Base-by-base conservation (phyloP, 2,888 invertebrate genomes). In the Andrena praecox region DNA sequence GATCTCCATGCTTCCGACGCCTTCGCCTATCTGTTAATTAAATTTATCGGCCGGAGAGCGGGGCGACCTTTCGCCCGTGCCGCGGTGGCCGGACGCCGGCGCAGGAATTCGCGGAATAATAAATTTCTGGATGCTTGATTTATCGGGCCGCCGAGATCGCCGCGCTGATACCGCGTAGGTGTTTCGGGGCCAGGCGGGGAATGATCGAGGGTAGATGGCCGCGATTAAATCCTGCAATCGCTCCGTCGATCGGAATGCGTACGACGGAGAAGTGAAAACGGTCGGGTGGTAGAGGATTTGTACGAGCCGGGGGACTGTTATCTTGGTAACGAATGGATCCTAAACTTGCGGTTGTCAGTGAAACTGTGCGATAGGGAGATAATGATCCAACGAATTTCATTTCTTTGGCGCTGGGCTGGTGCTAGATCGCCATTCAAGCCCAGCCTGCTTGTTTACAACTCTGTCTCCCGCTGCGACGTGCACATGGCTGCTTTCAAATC, bases 11-110 rank as follows among this genome's bases (percentile, higher is more conserved):
- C 68, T 64, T 54, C 29, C 29, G 78, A 63, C 74, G 81, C 86
- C 70, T 80, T 80, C 77, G 81, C 87, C 76, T 82, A 82, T 84
- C 76, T 72, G 72, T 86, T 86, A 77, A 79, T 86, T 86, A 80
- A 87, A 85, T 86, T 87, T 86, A 86, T 86, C 77, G 79, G 60
- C 56, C 70, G 56, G 42, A 50, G 29, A 62, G 7, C 8, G 10
- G 12, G 20, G 12, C 70, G 68, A 72, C 82, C 83, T 82, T 73
- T 82, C 74, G 68, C 67, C 67, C 54, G 54, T 63, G 60, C 64
- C 35, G 54, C 56, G 24, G 42, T 59, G 52, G 20, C 68, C 68
- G 63, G 20, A 29, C 50, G 24, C 29, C 8, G 29, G 29, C 50
- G 24, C 35, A 27, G 66, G 67, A 62, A 70, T 70, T 73, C 59